Percentiles rank a stretch among this genome's conserved stretches.
These are phyloP conservation scores for Caenorhabditis latens DNA, from an alignment of 1,140 invertebrate species.

Conservation along the genomic window DNA sequence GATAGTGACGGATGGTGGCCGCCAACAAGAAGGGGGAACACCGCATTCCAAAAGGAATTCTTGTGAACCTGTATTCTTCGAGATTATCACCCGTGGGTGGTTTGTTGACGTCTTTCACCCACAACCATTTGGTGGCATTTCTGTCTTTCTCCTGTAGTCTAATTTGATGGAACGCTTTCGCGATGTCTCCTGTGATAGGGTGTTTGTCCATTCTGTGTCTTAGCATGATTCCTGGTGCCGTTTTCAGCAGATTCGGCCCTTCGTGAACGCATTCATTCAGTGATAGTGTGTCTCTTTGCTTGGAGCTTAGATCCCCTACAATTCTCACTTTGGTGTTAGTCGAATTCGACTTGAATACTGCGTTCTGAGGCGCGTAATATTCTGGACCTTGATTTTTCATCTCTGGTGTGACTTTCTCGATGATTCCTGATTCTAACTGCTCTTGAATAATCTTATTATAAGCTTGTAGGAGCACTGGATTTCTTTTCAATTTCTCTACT, in stretches of 20 bases:
- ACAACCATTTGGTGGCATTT: constrained; percentile 65
- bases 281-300: constrained; percentile 67
- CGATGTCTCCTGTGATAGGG: constrained; percentile 63
- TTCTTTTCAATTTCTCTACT: neutral
- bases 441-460: constrained; percentile 10
- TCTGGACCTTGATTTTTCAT: neutral
- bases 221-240: constrained; percentile 53
- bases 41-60: constrained; percentile 63
- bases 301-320: constrained; percentile 77
- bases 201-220: constrained; percentile 38
- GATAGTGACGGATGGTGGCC: constrained; percentile 57
- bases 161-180: constrained; percentile 68
- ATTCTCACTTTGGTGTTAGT: constrained; percentile 75
- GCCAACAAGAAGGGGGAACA: constrained; percentile 57
- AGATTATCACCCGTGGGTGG: constrained; percentile 50
- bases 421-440: constrained; percentile 1
- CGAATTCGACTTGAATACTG: constrained; percentile 69
- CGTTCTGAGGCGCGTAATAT: constrained; percentile 79
- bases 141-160: constrained; percentile 49
- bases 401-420: constrained; percentile 22
- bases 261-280: constrained; percentile 76
- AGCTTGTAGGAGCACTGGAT: neutral
- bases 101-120: constrained; percentile 55
- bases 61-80: constrained; percentile 46
- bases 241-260: constrained; percentile 59